Evolutionary conservation across 1,140 invertebrate species (phyloP).

Genomic region (Meloidogyne exigua): DNA sequence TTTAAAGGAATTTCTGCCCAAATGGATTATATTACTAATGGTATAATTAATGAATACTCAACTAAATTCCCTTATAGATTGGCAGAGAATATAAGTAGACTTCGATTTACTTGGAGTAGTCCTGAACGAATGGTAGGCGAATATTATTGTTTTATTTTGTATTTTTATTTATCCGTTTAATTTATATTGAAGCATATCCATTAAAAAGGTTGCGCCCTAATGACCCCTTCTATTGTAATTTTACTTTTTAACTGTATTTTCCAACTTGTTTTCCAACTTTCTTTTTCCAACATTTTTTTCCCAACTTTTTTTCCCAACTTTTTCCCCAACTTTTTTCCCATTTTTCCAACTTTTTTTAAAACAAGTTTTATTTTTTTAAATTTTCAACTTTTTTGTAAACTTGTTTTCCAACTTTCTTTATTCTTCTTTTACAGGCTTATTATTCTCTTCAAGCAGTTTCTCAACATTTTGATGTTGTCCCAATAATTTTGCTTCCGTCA

Average conservation of each 20-base stretch:
- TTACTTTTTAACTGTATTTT: too few relatives aligned
- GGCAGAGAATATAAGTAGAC: constrained; percentile 54
- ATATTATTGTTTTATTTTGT: background rate
- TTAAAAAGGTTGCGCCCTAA: too few relatives aligned
- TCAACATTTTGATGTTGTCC: constrained; percentile 59
- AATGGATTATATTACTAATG: constrained; percentile 57
- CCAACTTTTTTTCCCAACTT: too few relatives aligned
- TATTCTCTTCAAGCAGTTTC: constrained; percentile 50
- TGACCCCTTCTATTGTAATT: too few relatives aligned
- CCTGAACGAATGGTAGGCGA: constrained; percentile 11
- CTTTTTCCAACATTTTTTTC: too few relatives aligned
- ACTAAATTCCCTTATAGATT: constrained; percentile 61
- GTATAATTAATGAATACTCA: constrained; percentile 54
- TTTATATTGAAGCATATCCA: too few relatives aligned
- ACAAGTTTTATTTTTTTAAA: background rate
- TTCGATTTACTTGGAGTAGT: constrained; percentile 56
- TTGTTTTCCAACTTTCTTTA: background rate
- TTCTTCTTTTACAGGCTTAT: constrained; percentile 41
- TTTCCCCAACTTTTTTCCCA: too few relatives aligned
- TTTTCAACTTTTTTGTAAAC: background rate
- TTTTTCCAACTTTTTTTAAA: too few relatives aligned
- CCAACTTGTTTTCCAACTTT: too few relatives aligned
- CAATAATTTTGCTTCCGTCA: constrained; percentile 48
- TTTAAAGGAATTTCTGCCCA: constrained; percentile 52
- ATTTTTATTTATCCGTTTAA: too few relatives aligned